Evolutionary conservation across 2,797 vertebrate genomes (phyloP).

Genomic region (Lutjanus campechanus): DNA sequence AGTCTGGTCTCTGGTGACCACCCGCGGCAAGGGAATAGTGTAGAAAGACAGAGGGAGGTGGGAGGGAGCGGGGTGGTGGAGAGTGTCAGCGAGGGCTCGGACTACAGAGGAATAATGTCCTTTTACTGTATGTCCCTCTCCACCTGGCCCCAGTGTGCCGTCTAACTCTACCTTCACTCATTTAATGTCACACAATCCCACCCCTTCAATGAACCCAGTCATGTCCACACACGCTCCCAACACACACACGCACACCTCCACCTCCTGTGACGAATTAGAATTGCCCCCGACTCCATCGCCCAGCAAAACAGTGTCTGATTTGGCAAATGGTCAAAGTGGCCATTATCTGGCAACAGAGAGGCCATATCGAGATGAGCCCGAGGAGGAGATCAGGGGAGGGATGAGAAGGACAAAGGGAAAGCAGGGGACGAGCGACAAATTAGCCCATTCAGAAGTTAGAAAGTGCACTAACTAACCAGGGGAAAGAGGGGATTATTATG

Average conservation of each 20-base stretch:
- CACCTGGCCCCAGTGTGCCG: conserved; percentile 56
- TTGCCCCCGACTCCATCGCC: conserved; percentile 85
- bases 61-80: conserved; percentile 28
- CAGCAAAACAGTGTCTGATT: conserved; percentile 90
- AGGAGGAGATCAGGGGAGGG: conserved; percentile 72
- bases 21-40: conserved; percentile 90
- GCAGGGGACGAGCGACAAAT: conserved; percentile 80
- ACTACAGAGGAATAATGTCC: conserved; percentile 87
- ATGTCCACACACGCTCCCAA: conserved; percentile 67
- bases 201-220: conserved; percentile 68
- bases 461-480: conserved; percentile 81
- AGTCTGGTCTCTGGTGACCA: conserved; percentile 89
- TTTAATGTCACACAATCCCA: conserved; percentile 76
- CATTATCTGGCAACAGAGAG: conserved; percentile 90
- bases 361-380: conserved; percentile 87
- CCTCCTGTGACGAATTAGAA: conserved; percentile 90
- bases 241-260: conserved; percentile 65
- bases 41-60: conserved; percentile 77
- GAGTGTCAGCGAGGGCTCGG: conserved; percentile 57
- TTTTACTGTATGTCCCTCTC: conserved; percentile 88
- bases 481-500: conserved; percentile 78
- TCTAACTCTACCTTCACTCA: conserved; percentile 75
- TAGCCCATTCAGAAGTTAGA: conserved; percentile 80
- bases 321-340: conserved; percentile 90
- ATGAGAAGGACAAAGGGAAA: conserved; percentile 62